Conservation (phyloP, 2,113 vertebrate genomes). For the Colaptes auratus region DNA sequence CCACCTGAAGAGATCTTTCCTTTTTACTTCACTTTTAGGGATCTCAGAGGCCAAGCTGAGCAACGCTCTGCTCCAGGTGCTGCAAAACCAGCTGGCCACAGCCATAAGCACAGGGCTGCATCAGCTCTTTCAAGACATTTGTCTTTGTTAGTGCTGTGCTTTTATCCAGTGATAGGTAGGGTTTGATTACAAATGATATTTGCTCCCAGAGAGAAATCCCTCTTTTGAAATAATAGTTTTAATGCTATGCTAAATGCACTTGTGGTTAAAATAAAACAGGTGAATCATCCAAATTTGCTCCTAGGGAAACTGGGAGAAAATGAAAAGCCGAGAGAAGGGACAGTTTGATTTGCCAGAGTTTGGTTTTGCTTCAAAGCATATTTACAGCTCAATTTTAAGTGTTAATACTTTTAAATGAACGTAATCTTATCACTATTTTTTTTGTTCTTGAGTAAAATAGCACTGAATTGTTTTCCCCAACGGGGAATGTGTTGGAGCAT, state of each 20-base stretch:
- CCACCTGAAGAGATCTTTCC: neutral
- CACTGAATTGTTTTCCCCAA: neutral
- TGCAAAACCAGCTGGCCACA: neutral
- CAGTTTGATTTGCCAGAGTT: constrained; percentile 36
- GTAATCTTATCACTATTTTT: neutral
- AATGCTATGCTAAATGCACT: constrained; percentile 12
- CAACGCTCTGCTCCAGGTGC: neutral
- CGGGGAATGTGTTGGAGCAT: neutral
- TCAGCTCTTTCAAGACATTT: neutral
- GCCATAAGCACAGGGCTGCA: neutral
- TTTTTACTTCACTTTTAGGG: neutral
- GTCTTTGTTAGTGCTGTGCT: neutral
- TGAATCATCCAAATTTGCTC: neutral
- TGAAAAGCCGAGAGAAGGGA: neutral
- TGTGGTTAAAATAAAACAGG: neutral
- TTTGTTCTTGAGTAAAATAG: neutral
- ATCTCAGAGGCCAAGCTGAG: neutral
- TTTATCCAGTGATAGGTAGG: neutral
- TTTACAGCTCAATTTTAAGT: constrained; percentile 18
- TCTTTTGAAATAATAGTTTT: neutral
- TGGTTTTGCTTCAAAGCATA: constrained; percentile 22
- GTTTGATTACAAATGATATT: neutral
- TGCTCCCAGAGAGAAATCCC: neutral
- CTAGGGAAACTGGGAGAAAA: neutral
- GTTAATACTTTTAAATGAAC: constrained; percentile 9